Percentiles rank a stretch among this genome's conserved stretches.
These are phyloP conservation scores for Andrena flavipes DNA, from an alignment of 2,888 invertebrate genomes.

Conservation along the genomic window DNA sequence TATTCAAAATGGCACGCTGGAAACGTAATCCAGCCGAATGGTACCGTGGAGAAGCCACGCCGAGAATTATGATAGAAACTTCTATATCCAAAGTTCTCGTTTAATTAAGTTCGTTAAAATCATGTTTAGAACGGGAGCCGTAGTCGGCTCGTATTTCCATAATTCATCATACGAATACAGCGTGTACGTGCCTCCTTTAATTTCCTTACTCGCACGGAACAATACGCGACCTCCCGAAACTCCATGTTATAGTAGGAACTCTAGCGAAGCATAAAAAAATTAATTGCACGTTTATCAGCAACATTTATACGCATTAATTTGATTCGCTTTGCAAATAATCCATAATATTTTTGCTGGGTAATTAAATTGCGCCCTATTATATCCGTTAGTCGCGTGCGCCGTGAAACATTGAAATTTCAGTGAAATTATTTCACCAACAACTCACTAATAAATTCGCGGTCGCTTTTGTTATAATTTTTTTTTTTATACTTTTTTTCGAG, in stretches of 20 bases:
- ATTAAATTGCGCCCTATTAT: not conserved
- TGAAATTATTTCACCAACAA: too few species aligned
- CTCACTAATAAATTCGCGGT: too few species aligned
- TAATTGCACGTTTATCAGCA: conserved; percentile 4
- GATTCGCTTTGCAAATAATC: not conserved
- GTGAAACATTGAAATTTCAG: too few species aligned
- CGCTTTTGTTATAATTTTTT: too few species aligned
- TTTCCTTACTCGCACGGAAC: conserved; percentile 19
- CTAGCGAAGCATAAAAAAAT: conserved; percentile 7
- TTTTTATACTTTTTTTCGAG: not conserved
- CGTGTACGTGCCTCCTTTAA: conserved; percentile 34
- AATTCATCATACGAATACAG: conserved; percentile 43
- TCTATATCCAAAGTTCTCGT: conserved; percentile 35
- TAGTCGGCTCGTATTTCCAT: conserved; percentile 34
- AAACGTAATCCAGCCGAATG: conserved; percentile 7
- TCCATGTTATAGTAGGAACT: not conserved
- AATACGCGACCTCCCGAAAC: not conserved
- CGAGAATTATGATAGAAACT: conserved; percentile 45
- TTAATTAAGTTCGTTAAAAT: conserved; percentile 60
- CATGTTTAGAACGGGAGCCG: conserved; percentile 35
- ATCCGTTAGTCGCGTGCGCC: too few species aligned
- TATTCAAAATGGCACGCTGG: not conserved
- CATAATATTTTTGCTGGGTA: not conserved
- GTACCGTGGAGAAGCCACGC: not conserved
- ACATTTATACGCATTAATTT: not conserved